Evolutionary conservation across 2,797 vertebrate species (phyloP), one percentile per base, ranked within the genome.

Genomic region (Bovichtus variegatus): DNA sequence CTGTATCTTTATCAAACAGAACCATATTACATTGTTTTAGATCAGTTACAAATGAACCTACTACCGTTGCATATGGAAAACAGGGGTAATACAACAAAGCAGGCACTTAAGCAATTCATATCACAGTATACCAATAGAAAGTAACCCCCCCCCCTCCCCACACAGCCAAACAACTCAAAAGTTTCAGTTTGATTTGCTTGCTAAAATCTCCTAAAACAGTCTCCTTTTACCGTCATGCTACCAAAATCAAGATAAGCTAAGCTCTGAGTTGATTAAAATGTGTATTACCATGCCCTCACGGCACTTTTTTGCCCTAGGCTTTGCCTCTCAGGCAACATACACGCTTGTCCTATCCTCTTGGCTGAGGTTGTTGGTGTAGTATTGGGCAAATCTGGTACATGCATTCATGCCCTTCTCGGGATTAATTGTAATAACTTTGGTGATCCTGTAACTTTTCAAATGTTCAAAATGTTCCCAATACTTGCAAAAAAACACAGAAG

Each of bases 31-130:
- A 6, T 29, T 19, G 4, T 19, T 44, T 46, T 23, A 47, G 18
- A 44, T 64, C 34, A n/a, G 1, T 15, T 65, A 40, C n/a, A 27
- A 44, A 36, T 43, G 9, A 36, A 53, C 9, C 44, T 10, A 6
- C 8, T 27, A 6, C 10, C 18, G 27, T 27, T 44, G 3, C n/a
- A n/a, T n/a, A n/a, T 0, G 0, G 7, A 23, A n/a, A n/a, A 68
- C 19, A 55, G 43, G n/a, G 41, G 3, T 29, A 44, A 40, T 40
- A 57, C 59, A 43, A 53, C 63, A 53, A 27, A 65, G 36, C 63
- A 62, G 44, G n/a, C 3, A 21, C 10, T 36, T 36, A 6, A 61
- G 23, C 21, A 60, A 50, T 50, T 50, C 49, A 27, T 51, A 51
- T 9, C 50, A 27, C 13, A 51, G 47, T 49, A 25, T 25, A 41